These are phyloP conservation scores for Mormoops blainvillei DNA, from an alignment of 2,113 vertebrate species.

Conservation along the genomic window DNA sequence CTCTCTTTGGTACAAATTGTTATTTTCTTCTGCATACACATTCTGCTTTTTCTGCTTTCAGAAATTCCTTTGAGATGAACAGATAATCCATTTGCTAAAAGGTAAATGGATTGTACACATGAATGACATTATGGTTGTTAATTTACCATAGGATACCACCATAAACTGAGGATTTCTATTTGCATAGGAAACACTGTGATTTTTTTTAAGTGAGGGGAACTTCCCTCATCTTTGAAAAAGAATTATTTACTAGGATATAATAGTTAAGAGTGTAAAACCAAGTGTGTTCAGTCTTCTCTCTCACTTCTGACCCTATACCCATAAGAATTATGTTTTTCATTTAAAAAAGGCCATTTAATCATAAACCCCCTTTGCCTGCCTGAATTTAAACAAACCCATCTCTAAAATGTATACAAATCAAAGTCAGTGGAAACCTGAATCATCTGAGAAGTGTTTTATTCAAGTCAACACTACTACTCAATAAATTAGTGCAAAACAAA, in stretches of 20 bases:
- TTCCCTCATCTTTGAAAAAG: not conserved
- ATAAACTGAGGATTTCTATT: slow-evolving; percentile 35
- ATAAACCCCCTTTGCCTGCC: not conserved
- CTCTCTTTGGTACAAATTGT: slow-evolving; percentile 34
- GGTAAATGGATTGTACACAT: slow-evolving; percentile 14
- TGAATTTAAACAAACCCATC: slow-evolving; percentile 31
- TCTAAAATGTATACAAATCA: not conserved
- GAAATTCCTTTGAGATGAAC: slow-evolving; percentile 43
- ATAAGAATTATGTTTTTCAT: not conserved
- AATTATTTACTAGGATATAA: not conserved
- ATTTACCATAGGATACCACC: not conserved
- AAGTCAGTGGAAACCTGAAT: not conserved
- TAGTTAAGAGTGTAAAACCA: not conserved
- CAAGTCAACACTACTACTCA: slow-evolving; percentile 28
- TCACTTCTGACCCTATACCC: not conserved
- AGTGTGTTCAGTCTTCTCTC: not conserved
- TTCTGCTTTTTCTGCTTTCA: slow-evolving; percentile 5
- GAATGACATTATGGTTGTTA: not conserved
- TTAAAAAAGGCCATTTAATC: not conserved
- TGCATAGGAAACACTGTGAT: not conserved
- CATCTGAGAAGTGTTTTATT: slow-evolving; percentile 1
- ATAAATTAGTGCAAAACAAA: slow-evolving; percentile 44
- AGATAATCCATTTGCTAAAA: slow-evolving; percentile 13
- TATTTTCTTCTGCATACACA: not conserved
- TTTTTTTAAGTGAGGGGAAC: not conserved